Evolutionary conservation across 2,113 vertebrate species (phyloP).

Genomic region (Toxotes chatareus): DNA sequence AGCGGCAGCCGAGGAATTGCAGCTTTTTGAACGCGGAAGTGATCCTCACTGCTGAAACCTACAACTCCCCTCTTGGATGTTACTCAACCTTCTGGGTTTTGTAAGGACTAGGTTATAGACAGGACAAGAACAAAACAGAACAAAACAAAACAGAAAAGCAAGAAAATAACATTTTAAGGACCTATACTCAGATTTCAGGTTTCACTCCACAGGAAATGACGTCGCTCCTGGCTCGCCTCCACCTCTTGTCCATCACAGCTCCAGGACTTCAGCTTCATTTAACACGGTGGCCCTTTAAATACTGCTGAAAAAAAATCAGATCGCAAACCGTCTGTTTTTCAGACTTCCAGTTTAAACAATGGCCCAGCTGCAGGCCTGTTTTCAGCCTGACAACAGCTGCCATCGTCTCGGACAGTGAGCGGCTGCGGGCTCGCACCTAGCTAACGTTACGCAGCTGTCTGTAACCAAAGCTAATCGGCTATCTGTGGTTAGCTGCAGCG

Average conservation of each 20-base stretch:
- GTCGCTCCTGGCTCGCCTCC: neutral
- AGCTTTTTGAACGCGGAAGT: no score
- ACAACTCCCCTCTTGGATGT: neutral
- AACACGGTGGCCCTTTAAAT: conserved; percentile 27
- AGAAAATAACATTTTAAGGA: neutral
- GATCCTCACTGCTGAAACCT: no score
- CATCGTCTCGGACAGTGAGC: conserved; percentile 39
- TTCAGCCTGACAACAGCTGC: conserved; percentile 33
- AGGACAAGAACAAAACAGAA: no score
- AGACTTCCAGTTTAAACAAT: conserved; percentile 17
- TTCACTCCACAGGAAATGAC: conserved; percentile 54
- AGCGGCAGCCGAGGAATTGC: no score
- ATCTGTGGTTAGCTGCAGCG: conserved; percentile 35
- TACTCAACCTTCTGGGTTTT: conserved; percentile 2
- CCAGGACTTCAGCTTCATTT: neutral
- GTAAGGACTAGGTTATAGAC: neutral
- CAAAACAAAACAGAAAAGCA: neutral
- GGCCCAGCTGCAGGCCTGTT: conserved; percentile 20
- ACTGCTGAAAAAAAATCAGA: neutral
- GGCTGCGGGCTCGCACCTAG: conserved; percentile 33
- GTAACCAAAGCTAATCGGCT: conserved; percentile 60
- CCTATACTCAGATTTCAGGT: neutral
- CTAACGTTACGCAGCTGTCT: conserved; percentile 65
- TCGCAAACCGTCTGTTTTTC: neutral
- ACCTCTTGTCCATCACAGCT: conserved; percentile 33